phyloP scores from a whole-genome alignment of 1,140 invertebrate species.

The Diorhabda elongata region DNA sequence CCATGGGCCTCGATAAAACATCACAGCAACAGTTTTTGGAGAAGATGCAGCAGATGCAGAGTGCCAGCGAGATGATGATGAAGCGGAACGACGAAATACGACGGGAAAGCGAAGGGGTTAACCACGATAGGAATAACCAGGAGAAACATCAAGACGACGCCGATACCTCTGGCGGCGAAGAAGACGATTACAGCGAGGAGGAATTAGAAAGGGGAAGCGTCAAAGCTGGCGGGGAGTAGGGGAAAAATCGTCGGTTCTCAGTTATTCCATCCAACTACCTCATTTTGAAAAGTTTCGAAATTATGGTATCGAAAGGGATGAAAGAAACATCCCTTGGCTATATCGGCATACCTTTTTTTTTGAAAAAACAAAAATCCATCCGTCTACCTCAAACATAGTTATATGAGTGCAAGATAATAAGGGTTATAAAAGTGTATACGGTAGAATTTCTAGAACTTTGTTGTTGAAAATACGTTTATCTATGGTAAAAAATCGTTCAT shows the following conservation, averaged over 20 bases:
- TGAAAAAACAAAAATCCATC: slow-evolving; percentile 39
- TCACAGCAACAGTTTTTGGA: slow-evolving; percentile 57
- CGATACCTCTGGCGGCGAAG: slow-evolving; percentile 42
- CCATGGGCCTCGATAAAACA: slow-evolving; percentile 60
- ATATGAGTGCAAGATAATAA: slow-evolving; percentile 33
- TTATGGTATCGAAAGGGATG: slow-evolving; percentile 30
- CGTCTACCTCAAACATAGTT: slow-evolving; percentile 37
- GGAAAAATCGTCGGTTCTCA: slow-evolving; percentile 29
- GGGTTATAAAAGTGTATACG: slow-evolving; percentile 36
- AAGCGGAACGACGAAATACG: slow-evolving; percentile 43
- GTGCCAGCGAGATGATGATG: slow-evolving; percentile 43
- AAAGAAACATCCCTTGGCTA: slow-evolving; percentile 6
- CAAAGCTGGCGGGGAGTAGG: slow-evolving; percentile 44
- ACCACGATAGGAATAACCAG: slow-evolving; percentile 33
- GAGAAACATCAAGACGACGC: slow-evolving; percentile 39
- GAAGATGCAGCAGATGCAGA: slow-evolving; percentile 55
- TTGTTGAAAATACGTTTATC: slow-evolving; percentile 10
- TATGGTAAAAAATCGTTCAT: no score
- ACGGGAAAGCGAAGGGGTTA: slow-evolving; percentile 38
- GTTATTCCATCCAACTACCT: slow-evolving; percentile 49
- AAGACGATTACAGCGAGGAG: slow-evolving; percentile 46
- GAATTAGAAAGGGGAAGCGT: slow-evolving; percentile 43
- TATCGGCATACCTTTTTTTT: slow-evolving; percentile 3
- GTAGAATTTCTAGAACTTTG: slow-evolving; percentile 34
- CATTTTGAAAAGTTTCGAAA: slow-evolving; percentile 32